These are phyloP conservation scores for Sitta europaea DNA, from an alignment of 2,113 vertebrate genomes.

Conservation along the genomic window DNA sequence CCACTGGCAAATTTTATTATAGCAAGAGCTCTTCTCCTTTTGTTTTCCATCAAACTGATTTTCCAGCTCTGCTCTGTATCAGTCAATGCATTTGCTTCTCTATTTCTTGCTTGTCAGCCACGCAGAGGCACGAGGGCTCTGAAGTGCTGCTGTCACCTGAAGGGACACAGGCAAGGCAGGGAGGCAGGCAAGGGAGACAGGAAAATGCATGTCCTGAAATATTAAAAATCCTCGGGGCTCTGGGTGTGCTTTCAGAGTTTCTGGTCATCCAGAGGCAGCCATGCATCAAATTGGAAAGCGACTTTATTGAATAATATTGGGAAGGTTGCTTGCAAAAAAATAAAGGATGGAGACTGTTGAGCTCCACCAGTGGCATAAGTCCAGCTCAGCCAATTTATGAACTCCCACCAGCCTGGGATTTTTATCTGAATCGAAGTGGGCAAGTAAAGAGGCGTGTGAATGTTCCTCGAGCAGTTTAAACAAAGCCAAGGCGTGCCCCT, in stretches of 20 bases:
- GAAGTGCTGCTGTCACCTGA: background rate
- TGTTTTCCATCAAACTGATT: conserved; percentile 8
- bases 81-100: background rate
- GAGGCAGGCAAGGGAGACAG: background rate
- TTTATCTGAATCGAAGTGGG: background rate
- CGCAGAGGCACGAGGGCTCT: background rate
- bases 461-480: background rate
- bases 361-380: rapidly evolving
- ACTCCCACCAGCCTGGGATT: background rate
- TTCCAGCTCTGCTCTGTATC: background rate
- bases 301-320: background rate
- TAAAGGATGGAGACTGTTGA: background rate
- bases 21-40: background rate
- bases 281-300: background rate
- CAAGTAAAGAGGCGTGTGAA: rapidly evolving
- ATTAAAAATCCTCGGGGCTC: background rate
- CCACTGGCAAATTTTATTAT: background rate
- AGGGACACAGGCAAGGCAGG: background rate
- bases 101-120: background rate
- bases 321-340: background rate
- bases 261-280: background rate
- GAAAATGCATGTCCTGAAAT: background rate
- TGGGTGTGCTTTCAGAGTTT: background rate
- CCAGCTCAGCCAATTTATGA: background rate
- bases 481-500: background rate